A percentile compares a stretch with the other conserved stretches of the same genome.
These are phyloP conservation scores for Rhynchotus rufescens DNA, from an alignment of 2,797 vertebrate species.

Conservation along the genomic window DNA sequence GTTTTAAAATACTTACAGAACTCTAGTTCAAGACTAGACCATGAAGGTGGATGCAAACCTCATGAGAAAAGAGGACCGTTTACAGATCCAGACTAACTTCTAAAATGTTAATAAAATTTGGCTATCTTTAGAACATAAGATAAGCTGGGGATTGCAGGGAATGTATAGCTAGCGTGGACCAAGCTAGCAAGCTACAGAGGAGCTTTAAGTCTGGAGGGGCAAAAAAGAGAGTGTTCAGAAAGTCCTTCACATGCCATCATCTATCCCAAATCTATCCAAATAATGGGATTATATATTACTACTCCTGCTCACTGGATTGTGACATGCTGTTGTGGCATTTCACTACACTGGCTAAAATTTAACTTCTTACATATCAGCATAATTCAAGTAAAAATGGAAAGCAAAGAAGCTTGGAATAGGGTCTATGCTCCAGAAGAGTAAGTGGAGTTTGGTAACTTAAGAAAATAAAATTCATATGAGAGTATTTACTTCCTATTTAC, in stretches of 20 bases:
- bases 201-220: background rate
- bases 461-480: background rate
- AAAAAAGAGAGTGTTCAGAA: background rate
- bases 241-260: rapidly evolving
- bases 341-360: background rate
- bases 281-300: background rate
- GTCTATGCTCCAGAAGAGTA: background rate
- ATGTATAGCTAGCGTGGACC: background rate
- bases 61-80: background rate
- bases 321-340: background rate
- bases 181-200: background rate
- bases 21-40: background rate
- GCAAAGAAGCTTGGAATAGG: background rate
- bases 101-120: background rate
- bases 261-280: background rate
- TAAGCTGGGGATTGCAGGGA: background rate
- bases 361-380: background rate
- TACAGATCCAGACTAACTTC: background rate
- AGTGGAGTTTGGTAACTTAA: background rate
- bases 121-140: background rate
- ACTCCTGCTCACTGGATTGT: background rate
- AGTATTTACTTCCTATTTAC: background rate
- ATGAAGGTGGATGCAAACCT: background rate
- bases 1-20: background rate
- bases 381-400: background rate